Conservation (phyloP, 2,797 vertebrate genomes). For the Heteromormyrus szaboi region DNA sequence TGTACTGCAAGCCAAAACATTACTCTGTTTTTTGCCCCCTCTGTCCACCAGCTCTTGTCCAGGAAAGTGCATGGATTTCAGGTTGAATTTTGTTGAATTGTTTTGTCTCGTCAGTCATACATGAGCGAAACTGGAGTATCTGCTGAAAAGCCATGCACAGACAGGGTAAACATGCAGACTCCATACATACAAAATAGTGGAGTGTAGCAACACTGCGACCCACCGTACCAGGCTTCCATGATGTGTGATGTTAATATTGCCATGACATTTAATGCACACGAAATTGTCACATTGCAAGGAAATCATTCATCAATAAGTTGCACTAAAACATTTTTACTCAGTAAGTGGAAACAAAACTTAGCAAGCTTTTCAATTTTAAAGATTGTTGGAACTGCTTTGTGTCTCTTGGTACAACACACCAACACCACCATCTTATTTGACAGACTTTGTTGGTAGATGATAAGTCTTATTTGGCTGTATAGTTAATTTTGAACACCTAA, state of each 20-base stretch:
- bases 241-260: neutral
- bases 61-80: neutral
- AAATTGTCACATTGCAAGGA: neutral
- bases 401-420: neutral
- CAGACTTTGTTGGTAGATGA: neutral
- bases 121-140: neutral
- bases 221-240: neutral
- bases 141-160: neutral
- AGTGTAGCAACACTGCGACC: neutral
- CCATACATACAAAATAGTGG: neutral
- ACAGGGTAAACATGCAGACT: neutral
- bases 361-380: neutral
- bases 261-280: neutral
- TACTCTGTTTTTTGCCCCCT: neutral
- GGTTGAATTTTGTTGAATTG: too few relatives aligned
- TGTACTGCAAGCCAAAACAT: neutral
- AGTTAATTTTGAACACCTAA: neutral
- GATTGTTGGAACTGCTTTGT: neutral
- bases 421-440: neutral
- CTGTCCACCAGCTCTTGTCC: neutral
- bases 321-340: neutral
- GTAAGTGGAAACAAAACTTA: neutral
- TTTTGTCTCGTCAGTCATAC: neutral
- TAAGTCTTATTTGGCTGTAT: neutral
- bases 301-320: neutral